These are phyloP conservation scores for Corvus moneduloides DNA, from an alignment of 2,113 vertebrate species.

Conservation along the genomic window DNA sequence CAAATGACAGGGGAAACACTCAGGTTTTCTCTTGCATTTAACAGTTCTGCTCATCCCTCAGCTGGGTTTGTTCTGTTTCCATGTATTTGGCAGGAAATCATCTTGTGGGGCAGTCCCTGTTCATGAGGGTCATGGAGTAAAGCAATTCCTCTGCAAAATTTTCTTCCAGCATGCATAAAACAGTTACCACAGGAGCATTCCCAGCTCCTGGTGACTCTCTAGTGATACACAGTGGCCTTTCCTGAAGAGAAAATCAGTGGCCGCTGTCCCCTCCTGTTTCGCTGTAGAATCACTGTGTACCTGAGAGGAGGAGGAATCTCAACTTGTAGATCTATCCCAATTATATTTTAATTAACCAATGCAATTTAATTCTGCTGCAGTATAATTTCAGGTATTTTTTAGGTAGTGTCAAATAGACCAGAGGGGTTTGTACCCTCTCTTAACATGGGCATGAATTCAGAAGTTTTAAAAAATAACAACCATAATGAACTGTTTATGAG, in stretches of 20 bases:
- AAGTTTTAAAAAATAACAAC: neutral
- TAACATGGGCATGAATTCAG: neutral
- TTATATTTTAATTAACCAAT: neutral
- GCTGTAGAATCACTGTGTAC: neutral
- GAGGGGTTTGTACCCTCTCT: neutral
- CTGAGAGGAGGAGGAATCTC: neutral
- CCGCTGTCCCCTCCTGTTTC: neutral
- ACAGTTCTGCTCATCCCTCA: neutral
- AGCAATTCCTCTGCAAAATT: neutral
- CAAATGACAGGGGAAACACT: neutral
- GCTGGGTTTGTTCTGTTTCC: neutral
- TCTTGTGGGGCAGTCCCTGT: neutral
- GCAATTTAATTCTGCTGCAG: neutral
- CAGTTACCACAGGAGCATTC: neutral
- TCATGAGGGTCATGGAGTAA: neutral
- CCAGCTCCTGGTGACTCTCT: neutral
- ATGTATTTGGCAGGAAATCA: neutral
- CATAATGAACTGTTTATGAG: neutral
- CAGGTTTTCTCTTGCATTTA: neutral
- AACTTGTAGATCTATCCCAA: neutral
- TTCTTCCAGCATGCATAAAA: neutral
- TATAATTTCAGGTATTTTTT: neutral
- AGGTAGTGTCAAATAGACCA: neutral
- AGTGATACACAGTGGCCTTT: neutral
- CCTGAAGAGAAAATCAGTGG: neutral